phyloP scores from a whole-genome alignment of 2,888 invertebrate genomes.

The Diadegma fenestrale region DNA sequence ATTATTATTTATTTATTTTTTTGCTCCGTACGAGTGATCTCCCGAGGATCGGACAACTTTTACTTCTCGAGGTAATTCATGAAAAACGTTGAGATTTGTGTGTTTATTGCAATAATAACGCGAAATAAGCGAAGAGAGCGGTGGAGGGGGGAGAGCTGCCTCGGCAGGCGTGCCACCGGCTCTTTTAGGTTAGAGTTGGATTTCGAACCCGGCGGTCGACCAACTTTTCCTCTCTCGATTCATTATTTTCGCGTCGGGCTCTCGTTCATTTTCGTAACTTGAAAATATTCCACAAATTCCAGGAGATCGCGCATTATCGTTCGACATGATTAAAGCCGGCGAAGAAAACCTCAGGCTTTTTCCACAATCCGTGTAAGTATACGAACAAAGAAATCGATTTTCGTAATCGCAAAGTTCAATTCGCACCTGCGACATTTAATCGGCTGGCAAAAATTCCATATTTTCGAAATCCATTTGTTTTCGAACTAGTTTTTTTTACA shows the following conservation, averaged over 20 bases:
- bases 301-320: constrained; percentile 48
- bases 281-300: constrained; percentile 45
- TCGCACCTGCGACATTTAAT: not conserved
- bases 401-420: constrained; percentile 3
- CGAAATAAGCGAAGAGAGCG: not conserved
- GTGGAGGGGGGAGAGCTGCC: constrained; percentile 34
- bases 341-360: constrained; percentile 74
- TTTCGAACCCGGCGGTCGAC: constrained; percentile 21
- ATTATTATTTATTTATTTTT: constrained; percentile 26
- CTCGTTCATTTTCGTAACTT: constrained; percentile 4
- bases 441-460: not conserved
- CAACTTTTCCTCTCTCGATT: constrained; percentile 1
- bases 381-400: constrained; percentile 33
- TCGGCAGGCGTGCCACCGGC: constrained; percentile 70
- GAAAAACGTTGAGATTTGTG: constrained; percentile 34
- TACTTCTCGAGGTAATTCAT: constrained; percentile 51
- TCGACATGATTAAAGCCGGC: constrained; percentile 75
- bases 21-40: constrained; percentile 1
- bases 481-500: too few relatives aligned
- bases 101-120: constrained; percentile 3
- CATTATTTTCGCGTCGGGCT: not conserved
- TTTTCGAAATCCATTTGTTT: not conserved
- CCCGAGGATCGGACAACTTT: constrained; percentile 27
- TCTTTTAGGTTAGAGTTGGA: constrained; percentile 69
- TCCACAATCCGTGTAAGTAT: constrained; percentile 77